These are phyloP conservation scores for Opisthograptis luteolata DNA, from an alignment of 2,888 invertebrate genomes.

Conservation along the genomic window DNA sequence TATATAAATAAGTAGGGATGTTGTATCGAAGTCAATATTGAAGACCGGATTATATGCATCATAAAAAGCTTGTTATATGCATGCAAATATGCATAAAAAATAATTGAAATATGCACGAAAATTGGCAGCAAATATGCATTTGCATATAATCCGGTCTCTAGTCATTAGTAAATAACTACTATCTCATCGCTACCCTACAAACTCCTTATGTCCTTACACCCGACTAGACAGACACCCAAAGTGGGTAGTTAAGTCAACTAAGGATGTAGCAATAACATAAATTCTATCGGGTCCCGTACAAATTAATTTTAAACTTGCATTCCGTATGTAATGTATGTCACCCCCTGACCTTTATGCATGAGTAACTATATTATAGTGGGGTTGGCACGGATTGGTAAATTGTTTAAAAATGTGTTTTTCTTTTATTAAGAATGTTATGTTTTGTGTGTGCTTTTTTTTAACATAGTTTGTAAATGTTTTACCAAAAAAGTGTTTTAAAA, in stretches of 20 bases:
- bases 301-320: conserved; percentile 40
- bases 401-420: too few relatives aligned
- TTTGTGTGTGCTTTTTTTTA: too few relatives aligned
- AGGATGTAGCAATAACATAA: conserved; percentile 30
- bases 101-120: too few relatives aligned
- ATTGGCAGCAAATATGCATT: too few relatives aligned
- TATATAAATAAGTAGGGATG: too few relatives aligned
- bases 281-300: conserved; percentile 35
- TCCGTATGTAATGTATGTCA: conserved; percentile 36
- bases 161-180: not conserved
- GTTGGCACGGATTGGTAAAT: conserved; percentile 21
- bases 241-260: conserved; percentile 33
- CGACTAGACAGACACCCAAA: conserved; percentile 20
- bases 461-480: too few relatives aligned
- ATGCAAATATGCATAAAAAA: too few relatives aligned
- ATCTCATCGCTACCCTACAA: not conserved
- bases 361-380: not conserved
- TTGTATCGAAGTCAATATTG: too few relatives aligned
- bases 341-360: conserved; percentile 31
- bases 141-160: not conserved
- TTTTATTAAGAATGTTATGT: too few relatives aligned
- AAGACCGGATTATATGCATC: too few relatives aligned
- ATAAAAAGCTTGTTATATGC: too few relatives aligned
- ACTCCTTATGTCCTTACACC: not conserved
- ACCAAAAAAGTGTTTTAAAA: too few relatives aligned